These are phyloP conservation scores for Acanthococcus lagerstroemiae DNA, from an alignment of 2,888 invertebrate genomes.

Conservation along the genomic window DNA sequence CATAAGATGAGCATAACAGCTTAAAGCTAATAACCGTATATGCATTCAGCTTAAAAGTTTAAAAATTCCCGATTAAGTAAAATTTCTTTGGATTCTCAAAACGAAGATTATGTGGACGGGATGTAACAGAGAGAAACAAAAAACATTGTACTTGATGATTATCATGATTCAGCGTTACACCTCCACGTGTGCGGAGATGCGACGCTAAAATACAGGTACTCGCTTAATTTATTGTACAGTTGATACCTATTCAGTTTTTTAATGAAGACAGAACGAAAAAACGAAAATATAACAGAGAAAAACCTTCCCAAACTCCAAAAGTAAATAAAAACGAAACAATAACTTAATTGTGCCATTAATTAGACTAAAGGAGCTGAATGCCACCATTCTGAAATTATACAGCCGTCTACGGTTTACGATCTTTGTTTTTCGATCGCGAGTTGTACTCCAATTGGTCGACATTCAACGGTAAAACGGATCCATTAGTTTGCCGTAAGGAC, in stretches of 20 bases:
- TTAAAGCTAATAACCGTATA: slow-evolving; percentile 5
- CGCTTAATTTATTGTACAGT: no score
- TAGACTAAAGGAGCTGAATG: not conserved
- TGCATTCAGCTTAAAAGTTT: slow-evolving; percentile 2
- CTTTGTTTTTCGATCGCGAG: slow-evolving; percentile 27
- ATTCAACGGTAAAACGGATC: slow-evolving; percentile 21
- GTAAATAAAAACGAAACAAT: slow-evolving; percentile 5
- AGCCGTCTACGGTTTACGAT: slow-evolving; percentile 17
- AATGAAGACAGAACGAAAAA: slow-evolving; percentile 6
- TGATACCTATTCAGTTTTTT: no score
- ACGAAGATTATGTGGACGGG: no score
- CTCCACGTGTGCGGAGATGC: no score
- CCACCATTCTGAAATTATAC: not conserved
- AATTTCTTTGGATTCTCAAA: no score
- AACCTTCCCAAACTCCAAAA: slow-evolving; percentile 1
- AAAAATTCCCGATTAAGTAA: no score
- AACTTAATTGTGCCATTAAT: slow-evolving; percentile 5
- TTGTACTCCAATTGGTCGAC: slow-evolving; percentile 2
- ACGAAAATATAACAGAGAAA: slow-evolving; percentile 12
- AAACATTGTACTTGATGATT: no score
- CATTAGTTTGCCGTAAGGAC: slow-evolving; percentile 34
- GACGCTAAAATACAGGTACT: no score
- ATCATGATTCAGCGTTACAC: no score
- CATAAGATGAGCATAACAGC: slow-evolving; percentile 26
- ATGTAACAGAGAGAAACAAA: no score